Evolutionary conservation across 2,888 invertebrate species (phyloP).

Genomic region (Dicyrtoma fusca): DNA sequence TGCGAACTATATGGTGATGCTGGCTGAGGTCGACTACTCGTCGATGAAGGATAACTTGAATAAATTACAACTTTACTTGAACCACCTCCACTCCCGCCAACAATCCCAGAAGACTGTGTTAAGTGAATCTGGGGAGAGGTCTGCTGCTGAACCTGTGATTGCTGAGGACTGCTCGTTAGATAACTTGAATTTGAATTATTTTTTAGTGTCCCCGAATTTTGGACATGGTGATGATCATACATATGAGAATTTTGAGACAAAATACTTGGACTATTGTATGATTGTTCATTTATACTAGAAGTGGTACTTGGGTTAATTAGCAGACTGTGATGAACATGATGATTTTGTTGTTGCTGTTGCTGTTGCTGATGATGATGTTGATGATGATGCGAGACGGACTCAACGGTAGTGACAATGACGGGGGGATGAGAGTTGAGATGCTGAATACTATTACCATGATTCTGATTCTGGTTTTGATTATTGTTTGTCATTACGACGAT

Average conservation of each 20-base stretch:
- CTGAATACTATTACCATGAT: background rate
- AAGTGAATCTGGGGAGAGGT: background rate
- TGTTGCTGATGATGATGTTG: background rate
- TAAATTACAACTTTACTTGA: constrained; percentile 29
- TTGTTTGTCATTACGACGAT: constrained; percentile 19
- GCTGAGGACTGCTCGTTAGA: constrained; percentile 23
- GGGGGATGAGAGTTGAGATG: constrained; percentile 18
- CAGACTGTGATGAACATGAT: constrained; percentile 9
- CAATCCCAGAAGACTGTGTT: background rate
- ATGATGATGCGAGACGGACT: constrained; percentile 17
- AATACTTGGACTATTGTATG: constrained; percentile 22
- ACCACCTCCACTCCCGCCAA: constrained; percentile 4
- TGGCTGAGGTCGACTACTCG: constrained; percentile 3
- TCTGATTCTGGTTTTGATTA: constrained; percentile 19
- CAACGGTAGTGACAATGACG: constrained; percentile 29
- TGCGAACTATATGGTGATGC: constrained; percentile 13
- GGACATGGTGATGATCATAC: constrained; percentile 15
- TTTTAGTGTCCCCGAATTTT: constrained; percentile 15
- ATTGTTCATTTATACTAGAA: constrained; percentile 14
- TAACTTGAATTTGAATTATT: constrained; percentile 19
- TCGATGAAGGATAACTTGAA: constrained; percentile 14
- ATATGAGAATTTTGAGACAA: constrained; percentile 9
- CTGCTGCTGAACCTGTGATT: constrained; percentile 20
- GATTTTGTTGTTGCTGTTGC: background rate
- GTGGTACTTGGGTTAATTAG: constrained; percentile 21